These are phyloP conservation scores for Cryptophagus acutangulus DNA, from an alignment of 2,888 invertebrate species.

Conservation along the genomic window DNA sequence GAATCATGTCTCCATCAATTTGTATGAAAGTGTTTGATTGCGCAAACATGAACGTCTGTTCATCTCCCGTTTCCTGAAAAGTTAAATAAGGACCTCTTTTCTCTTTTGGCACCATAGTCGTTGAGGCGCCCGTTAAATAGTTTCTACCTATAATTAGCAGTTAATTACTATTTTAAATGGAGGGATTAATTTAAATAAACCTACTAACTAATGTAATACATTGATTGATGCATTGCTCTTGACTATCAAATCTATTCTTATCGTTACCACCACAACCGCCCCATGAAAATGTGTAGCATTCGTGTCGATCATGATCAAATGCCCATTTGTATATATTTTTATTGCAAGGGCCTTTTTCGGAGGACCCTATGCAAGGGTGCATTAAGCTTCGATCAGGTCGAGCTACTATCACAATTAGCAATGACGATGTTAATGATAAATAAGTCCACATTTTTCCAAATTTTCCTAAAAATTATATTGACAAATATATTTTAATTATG, in stretches of 20 bases:
- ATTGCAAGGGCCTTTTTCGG: slow-evolving; percentile 51
- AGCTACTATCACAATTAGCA: slow-evolving; percentile 21
- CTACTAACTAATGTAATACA: slow-evolving; percentile 60
- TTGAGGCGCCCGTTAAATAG: slow-evolving; percentile 16
- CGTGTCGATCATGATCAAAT: slow-evolving; percentile 54
- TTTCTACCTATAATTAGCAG: slow-evolving; percentile 14
- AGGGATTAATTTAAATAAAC: slow-evolving; percentile 5
- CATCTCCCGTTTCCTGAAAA: slow-evolving; percentile 78
- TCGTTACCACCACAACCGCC: slow-evolving; percentile 66
- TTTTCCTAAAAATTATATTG: too few species aligned
- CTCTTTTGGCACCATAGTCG: slow-evolving; percentile 64
- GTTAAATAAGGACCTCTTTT: slow-evolving; percentile 74
- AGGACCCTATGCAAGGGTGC: slow-evolving; percentile 49
- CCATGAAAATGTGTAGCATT: slow-evolving; percentile 61
- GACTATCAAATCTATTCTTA: slow-evolving; percentile 63
- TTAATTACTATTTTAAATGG: slow-evolving; percentile 5
- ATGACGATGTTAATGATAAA: slow-evolving; percentile 16
- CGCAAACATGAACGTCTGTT: slow-evolving; percentile 87
- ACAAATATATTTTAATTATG: too few species aligned
- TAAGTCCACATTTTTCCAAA: slow-evolving; percentile 23
- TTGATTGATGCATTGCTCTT: slow-evolving; percentile 60
- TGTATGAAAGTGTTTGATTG: slow-evolving; percentile 88
- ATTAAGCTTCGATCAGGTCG: slow-evolving; percentile 27
- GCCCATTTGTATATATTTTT: slow-evolving; percentile 65
- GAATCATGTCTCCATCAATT: slow-evolving; percentile 84